Evolutionary conservation across 2,797 vertebrate species (phyloP), one percentile per base, ranked within the genome.

Genomic region (Rousettus madagascariensis): DNA sequence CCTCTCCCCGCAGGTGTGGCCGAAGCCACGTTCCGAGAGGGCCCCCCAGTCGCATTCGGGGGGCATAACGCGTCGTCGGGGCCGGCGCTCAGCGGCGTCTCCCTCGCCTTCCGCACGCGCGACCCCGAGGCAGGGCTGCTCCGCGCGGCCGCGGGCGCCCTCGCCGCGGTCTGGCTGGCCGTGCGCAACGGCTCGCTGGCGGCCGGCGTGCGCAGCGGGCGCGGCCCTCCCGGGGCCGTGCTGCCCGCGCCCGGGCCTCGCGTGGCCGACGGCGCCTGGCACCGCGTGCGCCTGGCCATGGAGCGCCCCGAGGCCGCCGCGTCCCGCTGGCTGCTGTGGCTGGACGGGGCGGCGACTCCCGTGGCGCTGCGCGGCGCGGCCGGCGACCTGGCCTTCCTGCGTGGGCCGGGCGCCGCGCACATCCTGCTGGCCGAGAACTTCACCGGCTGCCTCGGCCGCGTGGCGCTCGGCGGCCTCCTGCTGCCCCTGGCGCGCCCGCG

Each of bases 381-480:
- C 0, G 98, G 98, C 0, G 98, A 93, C 97, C 96, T 99, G 75
- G 98, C 99, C 97, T 99, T 99, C 96, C 98, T 99, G 15, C 97
- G 92, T 41, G 99, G 98, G 93, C 96, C 98, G 19, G 93, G 55
- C 19, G 98, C 98, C 0, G 97, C 92, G 0, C 22, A 0, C 4
- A 49, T 99, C 9, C 92, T 98, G 59, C 53, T 99, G 89, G 99
- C 99, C 0, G 98, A 99, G 83, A 99, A 99, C 46, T 99, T 99
- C 98, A 99, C 98, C 0, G 99, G 99, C 94, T 99, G 99, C 98
- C 97, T 99, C 24, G 99, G 99, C 4, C 98, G 98, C 26, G 99
- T 99, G 94, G 98, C 98, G 61, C 98, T 99, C 1, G 99, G 99
- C 1, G 99, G 99, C 0, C 98, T 99, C 66, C 98, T 99, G 93